Evolutionary conservation across 2,113 vertebrate species (phyloP).

Genomic region (Petromus typicus): DNA sequence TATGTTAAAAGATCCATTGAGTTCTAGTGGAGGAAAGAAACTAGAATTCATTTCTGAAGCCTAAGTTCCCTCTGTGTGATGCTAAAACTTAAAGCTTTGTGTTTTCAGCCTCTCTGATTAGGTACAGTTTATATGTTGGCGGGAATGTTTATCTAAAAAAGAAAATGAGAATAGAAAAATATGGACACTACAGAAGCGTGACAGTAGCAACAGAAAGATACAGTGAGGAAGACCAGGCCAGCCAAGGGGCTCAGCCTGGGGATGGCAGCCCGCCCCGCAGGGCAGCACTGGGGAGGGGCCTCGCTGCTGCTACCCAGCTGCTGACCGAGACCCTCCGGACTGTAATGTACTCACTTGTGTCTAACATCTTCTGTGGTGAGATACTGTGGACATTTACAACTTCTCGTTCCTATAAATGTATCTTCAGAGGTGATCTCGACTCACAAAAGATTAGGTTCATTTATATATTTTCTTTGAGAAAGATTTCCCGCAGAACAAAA

Average conservation of each 20-base stretch:
- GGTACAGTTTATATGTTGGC: neutral
- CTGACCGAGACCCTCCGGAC: neutral
- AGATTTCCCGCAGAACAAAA: neutral
- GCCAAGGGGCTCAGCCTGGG: neutral
- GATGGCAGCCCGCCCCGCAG: neutral
- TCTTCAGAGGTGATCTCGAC: neutral
- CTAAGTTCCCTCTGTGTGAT: neutral
- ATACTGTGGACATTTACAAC: neutral
- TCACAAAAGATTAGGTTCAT: neutral
- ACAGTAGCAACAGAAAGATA: neutral
- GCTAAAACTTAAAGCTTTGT: conserved; percentile 1
- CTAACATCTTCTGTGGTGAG: neutral
- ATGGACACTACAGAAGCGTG: neutral
- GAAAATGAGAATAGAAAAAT: conserved; percentile 6
- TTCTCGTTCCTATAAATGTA: neutral
- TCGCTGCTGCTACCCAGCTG: neutral
- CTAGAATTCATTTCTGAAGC: neutral
- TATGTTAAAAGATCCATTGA: neutral
- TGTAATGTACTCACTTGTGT: neutral
- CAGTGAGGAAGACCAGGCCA: neutral
- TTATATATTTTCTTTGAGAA: neutral
- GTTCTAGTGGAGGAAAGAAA: neutral
- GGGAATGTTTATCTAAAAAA: neutral
- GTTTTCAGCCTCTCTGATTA: neutral
- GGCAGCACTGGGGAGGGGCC: rapidly evolving